Conservation (phyloP, 2,888 invertebrate genomes). For the Taenaris catops region DNA sequence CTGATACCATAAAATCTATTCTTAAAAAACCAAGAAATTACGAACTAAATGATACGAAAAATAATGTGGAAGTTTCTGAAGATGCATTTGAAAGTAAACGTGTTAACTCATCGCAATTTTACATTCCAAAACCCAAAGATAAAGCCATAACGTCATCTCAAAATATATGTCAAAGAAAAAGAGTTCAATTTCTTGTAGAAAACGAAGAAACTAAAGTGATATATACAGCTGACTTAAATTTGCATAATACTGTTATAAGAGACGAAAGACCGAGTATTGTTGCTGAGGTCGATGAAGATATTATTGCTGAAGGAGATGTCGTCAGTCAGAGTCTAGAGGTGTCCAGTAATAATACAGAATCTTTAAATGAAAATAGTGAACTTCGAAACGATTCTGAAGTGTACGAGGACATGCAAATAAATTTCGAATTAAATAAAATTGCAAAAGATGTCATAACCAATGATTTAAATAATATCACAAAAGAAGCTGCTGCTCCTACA, state of each 20-base stretch:
- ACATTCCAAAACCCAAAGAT: conserved; percentile 79
- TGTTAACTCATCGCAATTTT: conserved; percentile 77
- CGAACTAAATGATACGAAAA: conserved; percentile 39
- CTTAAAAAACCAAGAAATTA: conserved; percentile 77
- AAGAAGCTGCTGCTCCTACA: conserved; percentile 20
- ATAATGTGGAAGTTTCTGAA: conserved; percentile 47
- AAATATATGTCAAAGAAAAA: conserved; percentile 78
- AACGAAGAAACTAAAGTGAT: conserved; percentile 77
- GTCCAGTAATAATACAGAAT: conserved; percentile 1
- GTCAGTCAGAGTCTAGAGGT: conserved; percentile 52
- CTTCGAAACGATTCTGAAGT: conserved; percentile 36
- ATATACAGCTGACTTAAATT: conserved; percentile 68
- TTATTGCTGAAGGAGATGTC: conserved; percentile 49
- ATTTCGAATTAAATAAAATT: conserved; percentile 23
- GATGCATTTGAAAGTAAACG: conserved; percentile 52
- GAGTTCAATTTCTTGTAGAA: conserved; percentile 86
- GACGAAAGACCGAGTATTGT: conserved; percentile 29
- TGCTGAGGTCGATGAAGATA: conserved; percentile 19
- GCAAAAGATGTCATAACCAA: conserved; percentile 10
- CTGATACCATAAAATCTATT: conserved; percentile 79
- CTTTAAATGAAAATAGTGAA: conserved; percentile 28
- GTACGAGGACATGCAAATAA: conserved; percentile 31
- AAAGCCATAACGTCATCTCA: conserved; percentile 45
- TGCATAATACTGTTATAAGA: conserved; percentile 47
- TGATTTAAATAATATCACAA: background rate